These are phyloP conservation scores for Lacerta viridis DNA, from an alignment of 2,797 vertebrate species.

Conservation along the genomic window DNA sequence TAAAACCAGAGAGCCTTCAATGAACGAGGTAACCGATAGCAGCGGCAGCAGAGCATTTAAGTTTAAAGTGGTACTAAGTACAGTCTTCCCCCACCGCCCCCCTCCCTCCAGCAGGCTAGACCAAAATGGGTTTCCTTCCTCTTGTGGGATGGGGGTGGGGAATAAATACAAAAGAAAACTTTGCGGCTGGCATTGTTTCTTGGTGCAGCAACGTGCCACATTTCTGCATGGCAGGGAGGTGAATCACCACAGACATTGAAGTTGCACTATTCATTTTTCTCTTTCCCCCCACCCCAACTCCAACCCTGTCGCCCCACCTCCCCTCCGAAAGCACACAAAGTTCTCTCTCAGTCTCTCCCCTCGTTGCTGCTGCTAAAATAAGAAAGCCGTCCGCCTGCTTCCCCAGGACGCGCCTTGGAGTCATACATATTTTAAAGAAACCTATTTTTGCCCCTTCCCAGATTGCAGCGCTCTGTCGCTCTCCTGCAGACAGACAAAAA, in stretches of 20 bases:
- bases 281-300: neutral
- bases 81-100: too few relatives aligned
- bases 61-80: slow-evolving; percentile 7
- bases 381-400: slow-evolving; percentile 7
- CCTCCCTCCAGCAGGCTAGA: neutral
- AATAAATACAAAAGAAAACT: slow-evolving; percentile 19
- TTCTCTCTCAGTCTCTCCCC: neutral
- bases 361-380: slow-evolving; percentile 36
- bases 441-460: slow-evolving; percentile 28
- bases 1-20: slow-evolving; percentile 15
- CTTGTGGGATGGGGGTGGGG: neutral
- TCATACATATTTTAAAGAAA: slow-evolving; percentile 16
- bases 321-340: slow-evolving; percentile 1
- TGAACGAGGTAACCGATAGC: neutral
- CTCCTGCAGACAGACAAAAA: neutral
- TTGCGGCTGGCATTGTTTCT: slow-evolving; percentile 11
- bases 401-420: slow-evolving; percentile 14
- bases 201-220: neutral
- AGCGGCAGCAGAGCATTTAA: neutral
- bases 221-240: neutral
- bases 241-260: neutral
- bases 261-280: slow-evolving; percentile 2
- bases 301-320: neutral
- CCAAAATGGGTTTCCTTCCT: slow-evolving; percentile 12
- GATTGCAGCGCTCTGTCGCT: neutral